Evolutionary conservation across 2,888 invertebrate species (phyloP).

Genomic region (Nemotelus nigrinus): DNA sequence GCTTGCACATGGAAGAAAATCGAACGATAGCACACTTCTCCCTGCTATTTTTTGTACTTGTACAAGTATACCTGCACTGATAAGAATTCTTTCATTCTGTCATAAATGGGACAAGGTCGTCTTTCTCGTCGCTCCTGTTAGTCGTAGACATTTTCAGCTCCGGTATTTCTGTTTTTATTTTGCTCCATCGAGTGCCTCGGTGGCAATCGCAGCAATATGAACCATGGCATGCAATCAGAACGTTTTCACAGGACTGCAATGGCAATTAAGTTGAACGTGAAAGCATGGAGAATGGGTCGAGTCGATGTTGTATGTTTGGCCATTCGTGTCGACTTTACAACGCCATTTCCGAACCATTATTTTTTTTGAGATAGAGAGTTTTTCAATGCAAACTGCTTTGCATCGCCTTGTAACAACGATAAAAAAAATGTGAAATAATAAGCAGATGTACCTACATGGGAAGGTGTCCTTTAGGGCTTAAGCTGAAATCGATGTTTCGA

Average conservation of each 20-base stretch:
- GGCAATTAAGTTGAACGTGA: no score
- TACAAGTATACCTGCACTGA: background rate
- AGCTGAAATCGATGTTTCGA: no score
- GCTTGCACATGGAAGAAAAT: background rate
- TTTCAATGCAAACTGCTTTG: no score
- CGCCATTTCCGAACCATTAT: no score
- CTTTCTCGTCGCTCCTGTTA: background rate
- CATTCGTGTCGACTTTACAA: no score
- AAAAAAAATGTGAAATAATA: no score
- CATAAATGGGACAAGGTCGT: conserved; percentile 25
- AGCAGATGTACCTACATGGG: no score
- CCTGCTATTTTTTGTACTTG: background rate
- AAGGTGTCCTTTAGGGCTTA: no score
- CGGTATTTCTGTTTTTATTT: background rate
- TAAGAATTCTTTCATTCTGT: background rate
- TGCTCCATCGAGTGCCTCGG: background rate
- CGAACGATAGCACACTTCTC: background rate
- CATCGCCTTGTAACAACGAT: no score
- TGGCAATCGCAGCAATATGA: background rate
- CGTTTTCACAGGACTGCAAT: background rate
- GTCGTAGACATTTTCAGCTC: background rate
- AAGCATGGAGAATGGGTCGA: no score
- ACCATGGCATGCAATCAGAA: conserved; percentile 13
- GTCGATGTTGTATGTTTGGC: no score
- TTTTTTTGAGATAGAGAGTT: no score